Evolutionary conservation across 2,113 vertebrate genomes (phyloP).

Genomic region (Chauna torquata): DNA sequence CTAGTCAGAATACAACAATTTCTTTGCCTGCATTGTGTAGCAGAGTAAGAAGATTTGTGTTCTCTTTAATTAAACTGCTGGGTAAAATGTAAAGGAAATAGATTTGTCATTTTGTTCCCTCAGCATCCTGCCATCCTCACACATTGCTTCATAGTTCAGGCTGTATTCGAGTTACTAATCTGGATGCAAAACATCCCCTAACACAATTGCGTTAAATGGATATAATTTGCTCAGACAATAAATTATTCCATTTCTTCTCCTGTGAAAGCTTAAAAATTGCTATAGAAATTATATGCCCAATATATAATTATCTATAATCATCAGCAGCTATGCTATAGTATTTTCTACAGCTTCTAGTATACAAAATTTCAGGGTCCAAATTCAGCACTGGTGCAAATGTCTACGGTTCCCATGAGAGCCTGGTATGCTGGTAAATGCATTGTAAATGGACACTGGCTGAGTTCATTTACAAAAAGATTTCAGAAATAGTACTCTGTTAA

Average conservation of each 20-base stretch:
- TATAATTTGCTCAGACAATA: background rate
- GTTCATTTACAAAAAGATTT: background rate
- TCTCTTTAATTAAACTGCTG: background rate
- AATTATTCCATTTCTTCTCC: slow-evolving; percentile 12
- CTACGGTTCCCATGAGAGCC: background rate
- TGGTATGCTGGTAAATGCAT: background rate
- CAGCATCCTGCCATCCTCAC: background rate
- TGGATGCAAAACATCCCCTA: background rate
- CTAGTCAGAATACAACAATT: background rate
- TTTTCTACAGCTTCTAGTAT: background rate
- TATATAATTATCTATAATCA: background rate
- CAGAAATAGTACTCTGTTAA: background rate
- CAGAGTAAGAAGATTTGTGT: background rate
- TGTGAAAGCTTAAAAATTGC: slow-evolving; percentile 5
- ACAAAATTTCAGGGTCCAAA: background rate
- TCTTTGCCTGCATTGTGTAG: background rate
- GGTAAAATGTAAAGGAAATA: background rate
- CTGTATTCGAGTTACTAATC: background rate
- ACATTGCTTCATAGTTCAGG: background rate
- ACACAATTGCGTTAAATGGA: background rate
- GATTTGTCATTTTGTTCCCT: background rate
- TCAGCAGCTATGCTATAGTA: background rate
- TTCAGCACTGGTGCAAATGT: background rate
- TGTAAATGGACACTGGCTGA: background rate
- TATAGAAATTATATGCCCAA: background rate